phyloP scores from a whole-genome alignment of 2,113 vertebrate genomes.

The Craseonycteris thonglongyai region DNA sequence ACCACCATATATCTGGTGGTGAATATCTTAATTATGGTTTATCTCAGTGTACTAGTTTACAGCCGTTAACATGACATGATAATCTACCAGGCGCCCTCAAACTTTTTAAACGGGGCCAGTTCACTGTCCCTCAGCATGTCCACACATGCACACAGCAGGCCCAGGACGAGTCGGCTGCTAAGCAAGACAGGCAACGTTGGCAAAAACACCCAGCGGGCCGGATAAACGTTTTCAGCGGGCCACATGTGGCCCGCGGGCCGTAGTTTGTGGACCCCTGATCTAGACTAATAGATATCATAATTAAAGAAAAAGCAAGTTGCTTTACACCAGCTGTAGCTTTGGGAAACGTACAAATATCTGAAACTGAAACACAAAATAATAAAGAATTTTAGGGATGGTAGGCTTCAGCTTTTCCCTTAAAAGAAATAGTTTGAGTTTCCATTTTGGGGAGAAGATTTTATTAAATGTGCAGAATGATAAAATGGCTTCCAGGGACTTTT shows the following conservation, averaged over 20 bases:
- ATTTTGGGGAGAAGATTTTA: not conserved
- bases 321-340: not conserved
- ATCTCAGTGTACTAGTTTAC: not conserved
- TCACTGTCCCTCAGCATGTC: too few species aligned
- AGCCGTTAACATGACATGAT: not conserved
- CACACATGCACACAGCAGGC: too few species aligned
- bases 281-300: not conserved
- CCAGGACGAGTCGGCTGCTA: too few species aligned
- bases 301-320: not conserved
- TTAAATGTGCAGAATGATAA: not conserved
- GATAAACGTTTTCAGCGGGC: too few species aligned
- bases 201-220: too few species aligned
- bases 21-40: not conserved
- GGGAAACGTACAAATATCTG: not conserved
- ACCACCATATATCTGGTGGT: too few species aligned
- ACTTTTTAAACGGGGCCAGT: too few species aligned
- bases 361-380: not conserved
- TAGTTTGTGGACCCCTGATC: too few species aligned
- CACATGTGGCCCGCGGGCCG: too few species aligned
- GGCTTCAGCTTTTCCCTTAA: not conserved
- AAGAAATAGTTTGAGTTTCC: not conserved
- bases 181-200: too few species aligned
- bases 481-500: not conserved
- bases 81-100: too few species aligned
- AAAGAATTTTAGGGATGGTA: not conserved